A percentile compares a stretch with the other conserved stretches of the same genome.
These are phyloP conservation scores for Drosophila neocordata DNA, from an alignment of 1,140 invertebrate species.

Conservation along the genomic window DNA sequence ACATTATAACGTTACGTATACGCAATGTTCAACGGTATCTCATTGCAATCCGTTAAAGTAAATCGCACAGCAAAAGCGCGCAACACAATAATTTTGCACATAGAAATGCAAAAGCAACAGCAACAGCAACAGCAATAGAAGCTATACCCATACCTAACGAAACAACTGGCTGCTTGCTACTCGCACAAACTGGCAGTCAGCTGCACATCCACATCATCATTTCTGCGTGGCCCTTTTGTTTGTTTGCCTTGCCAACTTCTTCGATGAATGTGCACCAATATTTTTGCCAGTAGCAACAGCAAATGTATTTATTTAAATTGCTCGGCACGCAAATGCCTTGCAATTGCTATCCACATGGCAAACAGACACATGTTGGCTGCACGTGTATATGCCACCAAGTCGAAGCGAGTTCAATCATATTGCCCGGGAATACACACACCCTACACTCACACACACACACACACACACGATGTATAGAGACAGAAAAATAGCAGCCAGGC, in stretches of 20 bases:
- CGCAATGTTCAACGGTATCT: conserved; percentile 62
- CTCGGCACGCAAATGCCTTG: conserved; percentile 58
- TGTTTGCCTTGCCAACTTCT: conserved; percentile 66
- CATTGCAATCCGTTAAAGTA: conserved; percentile 68
- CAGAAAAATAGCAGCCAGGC: conserved; percentile 53
- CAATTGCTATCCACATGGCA: conserved; percentile 46
- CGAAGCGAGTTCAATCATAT: conserved; percentile 66
- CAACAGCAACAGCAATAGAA: too few relatives aligned
- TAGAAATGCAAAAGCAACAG: conserved; percentile 25
- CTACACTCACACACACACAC: background rate
- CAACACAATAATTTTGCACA: conserved; percentile 57
- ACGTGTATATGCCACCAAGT: conserved; percentile 43
- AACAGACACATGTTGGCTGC: conserved; percentile 61
- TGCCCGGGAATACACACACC: conserved; percentile 41
- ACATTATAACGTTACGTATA: conserved; percentile 59
- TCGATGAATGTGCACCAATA: conserved; percentile 44
- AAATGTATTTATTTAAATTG: conserved; percentile 80
- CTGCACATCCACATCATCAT: conserved; percentile 29
- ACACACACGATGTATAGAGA: background rate
- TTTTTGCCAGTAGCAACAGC: conserved; percentile 37
- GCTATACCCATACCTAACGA: background rate
- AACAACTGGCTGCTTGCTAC: background rate
- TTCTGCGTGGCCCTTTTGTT: conserved; percentile 67
- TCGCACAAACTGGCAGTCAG: conserved; percentile 12
- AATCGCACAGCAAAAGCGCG: conserved; percentile 66